Percentiles rank a stretch among this genome's conserved stretches.
phyloP scores from a whole-genome alignment of 2,113 vertebrate species.

The Pavo muticus region DNA sequence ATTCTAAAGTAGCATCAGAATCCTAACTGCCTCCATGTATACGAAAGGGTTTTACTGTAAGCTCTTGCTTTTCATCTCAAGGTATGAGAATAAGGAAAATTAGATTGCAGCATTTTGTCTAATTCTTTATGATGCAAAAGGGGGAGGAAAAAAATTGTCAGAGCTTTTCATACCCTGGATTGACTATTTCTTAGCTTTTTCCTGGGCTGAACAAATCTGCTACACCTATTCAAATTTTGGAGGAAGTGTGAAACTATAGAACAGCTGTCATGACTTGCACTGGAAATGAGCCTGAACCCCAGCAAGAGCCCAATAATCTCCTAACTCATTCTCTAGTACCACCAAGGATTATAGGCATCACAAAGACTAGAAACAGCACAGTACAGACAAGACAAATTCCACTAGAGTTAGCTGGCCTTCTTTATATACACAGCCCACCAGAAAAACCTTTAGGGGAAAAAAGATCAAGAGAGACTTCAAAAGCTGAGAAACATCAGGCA shows the following conservation, averaged over 20 bases:
- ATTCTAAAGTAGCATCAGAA: slow-evolving; percentile 4
- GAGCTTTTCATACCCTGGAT: background rate
- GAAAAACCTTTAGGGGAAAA: background rate
- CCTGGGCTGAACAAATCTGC: background rate
- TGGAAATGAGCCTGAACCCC: background rate
- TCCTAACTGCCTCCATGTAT: background rate
- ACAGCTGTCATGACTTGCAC: background rate
- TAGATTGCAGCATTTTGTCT: background rate
- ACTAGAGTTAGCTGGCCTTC: background rate
- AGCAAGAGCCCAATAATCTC: background rate
- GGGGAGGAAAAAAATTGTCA: background rate
- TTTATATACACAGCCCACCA: background rate
- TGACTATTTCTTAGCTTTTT: background rate
- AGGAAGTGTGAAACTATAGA: background rate
- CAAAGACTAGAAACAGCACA: background rate
- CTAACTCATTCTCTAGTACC: background rate
- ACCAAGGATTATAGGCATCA: background rate
- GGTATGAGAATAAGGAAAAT: background rate
- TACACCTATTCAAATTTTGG: background rate
- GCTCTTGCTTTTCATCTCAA: background rate
- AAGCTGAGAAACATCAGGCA: background rate
- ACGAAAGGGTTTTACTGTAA: background rate
- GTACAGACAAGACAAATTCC: background rate
- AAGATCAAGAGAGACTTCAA: background rate
- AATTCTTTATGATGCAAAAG: background rate